phyloP scores from a whole-genome alignment of 2,888 invertebrate species.

The Campoplex nolae region DNA sequence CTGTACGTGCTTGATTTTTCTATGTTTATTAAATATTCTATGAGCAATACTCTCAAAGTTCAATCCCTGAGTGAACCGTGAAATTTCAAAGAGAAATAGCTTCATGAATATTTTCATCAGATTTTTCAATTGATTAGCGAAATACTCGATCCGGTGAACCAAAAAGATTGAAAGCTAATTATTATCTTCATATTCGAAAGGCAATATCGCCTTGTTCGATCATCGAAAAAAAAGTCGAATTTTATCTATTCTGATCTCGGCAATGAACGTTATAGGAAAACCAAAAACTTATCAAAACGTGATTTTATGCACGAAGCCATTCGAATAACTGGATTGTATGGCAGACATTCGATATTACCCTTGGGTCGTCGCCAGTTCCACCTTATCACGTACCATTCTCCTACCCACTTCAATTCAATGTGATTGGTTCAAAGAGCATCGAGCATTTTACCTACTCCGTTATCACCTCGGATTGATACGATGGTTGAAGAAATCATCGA shows the following conservation, averaged over 20 bases:
- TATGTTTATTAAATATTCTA: conserved; percentile 2
- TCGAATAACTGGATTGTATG: conserved; percentile 2
- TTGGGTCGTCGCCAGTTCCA: background rate
- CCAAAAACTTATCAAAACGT: background rate
- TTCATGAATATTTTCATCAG: background rate
- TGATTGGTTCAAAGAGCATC: background rate
- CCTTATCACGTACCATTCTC: background rate
- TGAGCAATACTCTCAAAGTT: background rate
- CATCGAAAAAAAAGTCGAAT: background rate
- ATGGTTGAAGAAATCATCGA: background rate
- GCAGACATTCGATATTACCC: background rate
- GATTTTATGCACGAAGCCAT: background rate
- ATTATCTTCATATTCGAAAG: background rate
- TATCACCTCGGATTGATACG: background rate
- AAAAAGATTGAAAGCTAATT: background rate
- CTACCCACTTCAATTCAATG: background rate
- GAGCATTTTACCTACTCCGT: background rate
- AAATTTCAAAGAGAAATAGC: background rate
- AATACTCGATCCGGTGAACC: too few species aligned
- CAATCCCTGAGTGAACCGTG: background rate
- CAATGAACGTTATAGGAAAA: background rate
- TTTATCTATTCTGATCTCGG: background rate
- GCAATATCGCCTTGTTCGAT: background rate
- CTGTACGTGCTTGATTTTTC: conserved; percentile 2
- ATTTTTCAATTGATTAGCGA: too few species aligned